phyloP scores from a whole-genome alignment of 2,888 invertebrate genomes.

The Erynnis tages region DNA sequence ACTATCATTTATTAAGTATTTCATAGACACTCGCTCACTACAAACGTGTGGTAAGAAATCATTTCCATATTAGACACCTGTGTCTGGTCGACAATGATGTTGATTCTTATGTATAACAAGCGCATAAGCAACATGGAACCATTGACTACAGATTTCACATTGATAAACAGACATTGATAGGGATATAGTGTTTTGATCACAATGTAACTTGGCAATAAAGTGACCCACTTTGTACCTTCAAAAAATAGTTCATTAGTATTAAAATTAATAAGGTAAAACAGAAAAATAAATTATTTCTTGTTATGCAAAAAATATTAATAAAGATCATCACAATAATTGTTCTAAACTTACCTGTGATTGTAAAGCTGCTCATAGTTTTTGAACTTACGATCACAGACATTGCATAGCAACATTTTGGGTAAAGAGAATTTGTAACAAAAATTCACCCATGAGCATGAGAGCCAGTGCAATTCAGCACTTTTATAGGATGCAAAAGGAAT shows the following conservation, averaged over 20 bases:
- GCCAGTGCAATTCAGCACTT: conserved; percentile 69
- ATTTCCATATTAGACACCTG: conserved; percentile 24
- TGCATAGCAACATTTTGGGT: conserved; percentile 69
- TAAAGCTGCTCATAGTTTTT: conserved; percentile 73
- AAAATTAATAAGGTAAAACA: too few relatives aligned
- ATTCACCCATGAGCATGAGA: conserved; percentile 63
- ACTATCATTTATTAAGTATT: too few relatives aligned
- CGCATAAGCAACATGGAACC: conserved; percentile 50
- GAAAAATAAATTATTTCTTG: neutral
- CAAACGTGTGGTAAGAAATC: too few relatives aligned
- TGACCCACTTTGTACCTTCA: conserved; percentile 69
- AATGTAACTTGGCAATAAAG: conserved; percentile 60
- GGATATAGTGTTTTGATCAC: conserved; percentile 39
- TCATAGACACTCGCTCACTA: too few relatives aligned
- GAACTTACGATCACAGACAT: conserved; percentile 73
- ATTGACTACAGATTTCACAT: conserved; percentile 68
- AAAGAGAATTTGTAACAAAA: conserved; percentile 63
- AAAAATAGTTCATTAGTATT: conserved; percentile 26
- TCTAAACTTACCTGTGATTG: conserved; percentile 60
- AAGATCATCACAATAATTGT: neutral
- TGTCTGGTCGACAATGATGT: conserved; percentile 54
- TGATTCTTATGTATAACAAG: conserved; percentile 63
- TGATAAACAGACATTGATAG: conserved; percentile 59
- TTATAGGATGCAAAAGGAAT: conserved; percentile 62
- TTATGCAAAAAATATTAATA: neutral